Conservation (phyloP, 1,140 invertebrate species). For the Cyclargus thomasi region DNA sequence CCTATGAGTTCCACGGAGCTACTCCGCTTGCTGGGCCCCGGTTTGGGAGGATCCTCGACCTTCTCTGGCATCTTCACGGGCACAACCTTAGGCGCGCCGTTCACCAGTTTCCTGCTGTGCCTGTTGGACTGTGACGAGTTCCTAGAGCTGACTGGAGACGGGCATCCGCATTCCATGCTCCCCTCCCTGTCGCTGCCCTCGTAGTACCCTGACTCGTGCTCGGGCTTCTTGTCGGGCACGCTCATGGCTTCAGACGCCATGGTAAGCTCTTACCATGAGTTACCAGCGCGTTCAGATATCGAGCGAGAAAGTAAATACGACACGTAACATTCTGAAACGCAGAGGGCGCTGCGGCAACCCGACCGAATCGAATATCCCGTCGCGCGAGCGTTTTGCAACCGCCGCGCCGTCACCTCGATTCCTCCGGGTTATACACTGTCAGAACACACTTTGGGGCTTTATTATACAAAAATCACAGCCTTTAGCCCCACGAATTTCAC, state of each 20-base stretch:
- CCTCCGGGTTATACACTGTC: slow-evolving; percentile 45
- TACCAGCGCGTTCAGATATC: slow-evolving; percentile 36
- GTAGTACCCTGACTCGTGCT: slow-evolving; percentile 73
- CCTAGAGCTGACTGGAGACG: slow-evolving; percentile 62
- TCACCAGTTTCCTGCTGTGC: slow-evolving; percentile 51
- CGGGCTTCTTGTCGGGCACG: slow-evolving; percentile 68
- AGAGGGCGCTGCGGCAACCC: slow-evolving; percentile 60
- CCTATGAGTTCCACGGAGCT: slow-evolving; percentile 66
- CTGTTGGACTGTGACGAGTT: slow-evolving; percentile 65
- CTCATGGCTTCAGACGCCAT: slow-evolving; percentile 69
- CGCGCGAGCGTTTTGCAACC: slow-evolving; percentile 26
- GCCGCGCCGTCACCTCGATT: slow-evolving; percentile 31
- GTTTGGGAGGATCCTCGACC: slow-evolving; percentile 36
- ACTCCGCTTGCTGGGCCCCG: slow-evolving; percentile 58
- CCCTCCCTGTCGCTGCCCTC: slow-evolving; percentile 71
- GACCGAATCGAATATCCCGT: slow-evolving; percentile 47
- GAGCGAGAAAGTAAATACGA: slow-evolving; percentile 62
- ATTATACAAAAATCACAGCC: slow-evolving; percentile 57
- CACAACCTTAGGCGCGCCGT: slow-evolving; percentile 56
- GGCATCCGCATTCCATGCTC: slow-evolving; percentile 67
- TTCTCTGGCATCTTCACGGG: slow-evolving; percentile 54
- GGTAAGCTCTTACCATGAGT: slow-evolving; percentile 55
- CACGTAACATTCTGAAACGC: slow-evolving; percentile 52
- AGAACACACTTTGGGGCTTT: slow-evolving; percentile 47
- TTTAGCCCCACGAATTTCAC: slow-evolving; percentile 35